Evolutionary conservation across 2,113 vertebrate genomes (phyloP), one percentile per base, ranked within the genome.

Genomic region (Galemys pyrenaicus): DNA sequence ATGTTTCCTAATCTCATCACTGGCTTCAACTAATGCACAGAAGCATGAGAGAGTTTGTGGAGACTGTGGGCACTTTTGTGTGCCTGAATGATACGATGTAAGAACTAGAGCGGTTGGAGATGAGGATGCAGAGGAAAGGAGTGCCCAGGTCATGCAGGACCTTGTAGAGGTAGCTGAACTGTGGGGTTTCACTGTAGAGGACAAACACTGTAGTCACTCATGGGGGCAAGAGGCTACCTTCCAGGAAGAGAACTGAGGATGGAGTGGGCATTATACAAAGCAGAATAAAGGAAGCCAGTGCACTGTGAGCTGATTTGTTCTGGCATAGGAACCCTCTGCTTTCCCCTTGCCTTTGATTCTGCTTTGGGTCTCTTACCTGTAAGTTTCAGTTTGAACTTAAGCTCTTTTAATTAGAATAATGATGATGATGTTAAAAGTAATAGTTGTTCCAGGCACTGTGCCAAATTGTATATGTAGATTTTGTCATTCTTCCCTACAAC

Each of bases 371-470:
- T 92, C 49, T 35, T 83, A 39, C 51, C 7, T 75, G 28, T 51
- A 12, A 8, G 22, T 8, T 95, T 28, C 32, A 35, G 41, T 71
- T 60, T 91, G 41, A 19, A 82, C n/a, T 93, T 58, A 67, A 51
- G 24, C 35, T 95, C 28, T 85, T 32, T 89, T 95, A 91, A 86
- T 44, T 67, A 77, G 30, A 77, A 78, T 41, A 51, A 78, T 58
- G 37, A 39, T 32, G 4, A n/a, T 78, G 35, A 77, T 54, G 11
- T 22, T 79, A 68, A 78, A 80, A 79, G 19, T 56, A 44, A 94
- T 62, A 88, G 9, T 70, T 75, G 37, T 73, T 75, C 20, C 26
- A 85, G 37, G 20, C 3, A 56, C 11, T 74, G 11, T 80, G 7
- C 15, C 68, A 90, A 79, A 39, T 26, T 22, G 26, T 58, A 16